phyloP scores from a whole-genome alignment of 2,797 vertebrate genomes.

The Nyctalus aviator region DNA sequence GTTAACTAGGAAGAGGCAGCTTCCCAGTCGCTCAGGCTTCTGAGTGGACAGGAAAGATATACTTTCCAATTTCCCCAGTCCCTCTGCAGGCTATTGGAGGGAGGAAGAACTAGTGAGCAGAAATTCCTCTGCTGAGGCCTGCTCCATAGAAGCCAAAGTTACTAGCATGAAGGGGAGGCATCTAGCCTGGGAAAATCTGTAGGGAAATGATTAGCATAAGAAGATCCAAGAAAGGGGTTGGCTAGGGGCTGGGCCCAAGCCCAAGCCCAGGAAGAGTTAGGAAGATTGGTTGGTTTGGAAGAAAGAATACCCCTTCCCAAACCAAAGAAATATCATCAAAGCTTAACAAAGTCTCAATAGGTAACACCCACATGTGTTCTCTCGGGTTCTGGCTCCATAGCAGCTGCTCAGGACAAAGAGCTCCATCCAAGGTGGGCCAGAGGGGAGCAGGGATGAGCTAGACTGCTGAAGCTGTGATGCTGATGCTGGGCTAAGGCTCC shows the following conservation, averaged over 20 bases:
- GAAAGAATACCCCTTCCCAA: not conserved
- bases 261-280: not conserved
- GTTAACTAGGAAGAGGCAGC: not conserved
- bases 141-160: not conserved
- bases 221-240: not conserved
- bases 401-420: not conserved
- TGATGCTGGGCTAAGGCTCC: not conserved
- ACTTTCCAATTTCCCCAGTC: not conserved
- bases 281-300: not conserved
- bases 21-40: not conserved
- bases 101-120: not conserved
- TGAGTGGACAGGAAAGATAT: not conserved
- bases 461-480: not conserved
- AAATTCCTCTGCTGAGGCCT: not conserved
- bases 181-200: not conserved
- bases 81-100: not conserved
- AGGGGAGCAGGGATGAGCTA: not conserved
- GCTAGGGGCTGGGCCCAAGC: not conserved
- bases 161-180: not conserved
- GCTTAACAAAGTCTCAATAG: not conserved
- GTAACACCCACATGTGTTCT: not conserved
- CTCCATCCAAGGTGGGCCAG: not conserved
- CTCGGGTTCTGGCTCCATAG: not conserved
- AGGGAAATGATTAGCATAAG: not conserved
- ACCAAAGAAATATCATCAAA: not conserved